Evolutionary conservation across 2,888 invertebrate species (phyloP).

Genomic region (Lordiphosa fenestrarum): DNA sequence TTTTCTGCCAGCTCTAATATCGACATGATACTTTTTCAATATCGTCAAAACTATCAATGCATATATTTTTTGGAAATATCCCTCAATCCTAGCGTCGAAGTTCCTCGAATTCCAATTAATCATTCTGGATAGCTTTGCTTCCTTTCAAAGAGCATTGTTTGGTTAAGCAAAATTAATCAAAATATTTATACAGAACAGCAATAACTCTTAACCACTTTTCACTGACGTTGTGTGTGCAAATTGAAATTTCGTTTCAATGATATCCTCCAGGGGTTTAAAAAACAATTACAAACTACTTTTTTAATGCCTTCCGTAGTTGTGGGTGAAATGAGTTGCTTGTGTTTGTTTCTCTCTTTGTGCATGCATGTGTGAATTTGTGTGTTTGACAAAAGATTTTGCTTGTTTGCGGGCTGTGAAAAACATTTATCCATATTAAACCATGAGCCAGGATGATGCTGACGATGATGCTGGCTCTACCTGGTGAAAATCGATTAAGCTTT

Average conservation of each 20-base stretch:
- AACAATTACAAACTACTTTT: conserved; percentile 61
- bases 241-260: conserved; percentile 56
- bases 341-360: neutral
- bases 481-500: conserved; percentile 61
- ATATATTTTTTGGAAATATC: too few species aligned
- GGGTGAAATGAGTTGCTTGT: conserved; percentile 20
- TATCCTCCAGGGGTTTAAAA: conserved; percentile 49
- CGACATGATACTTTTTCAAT: too few species aligned
- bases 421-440: conserved; percentile 59
- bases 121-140: too few species aligned
- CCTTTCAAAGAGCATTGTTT: neutral
- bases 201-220: conserved; percentile 55
- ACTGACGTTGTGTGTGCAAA: conserved; percentile 46
- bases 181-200: conserved; percentile 20
- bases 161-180: neutral
- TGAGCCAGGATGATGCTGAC: conserved; percentile 14
- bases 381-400: conserved; percentile 57
- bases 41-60: too few species aligned
- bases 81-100: too few species aligned
- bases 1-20: too few species aligned
- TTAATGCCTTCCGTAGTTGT: conserved; percentile 39
- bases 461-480: conserved; percentile 40
- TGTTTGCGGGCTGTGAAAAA: conserved; percentile 50
- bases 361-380: conserved; percentile 22
- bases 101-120: too few species aligned